phyloP scores from a whole-genome alignment of 2,888 invertebrate species.

The Tiliacea citrago region DNA sequence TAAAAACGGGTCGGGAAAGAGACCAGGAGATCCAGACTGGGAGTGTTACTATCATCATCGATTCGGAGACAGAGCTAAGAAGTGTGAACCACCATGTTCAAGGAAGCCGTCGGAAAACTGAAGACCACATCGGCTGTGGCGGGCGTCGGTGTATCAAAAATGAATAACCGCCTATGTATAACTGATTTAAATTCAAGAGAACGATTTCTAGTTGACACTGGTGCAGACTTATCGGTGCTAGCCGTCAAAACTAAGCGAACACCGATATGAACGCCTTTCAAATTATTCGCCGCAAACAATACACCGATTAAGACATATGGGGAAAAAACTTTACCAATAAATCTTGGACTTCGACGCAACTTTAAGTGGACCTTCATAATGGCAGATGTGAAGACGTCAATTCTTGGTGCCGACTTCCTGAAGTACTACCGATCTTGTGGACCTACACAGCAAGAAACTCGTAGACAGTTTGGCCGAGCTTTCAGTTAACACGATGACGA shows the following conservation, averaged over 20 bases:
- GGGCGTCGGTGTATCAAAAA: too few species aligned
- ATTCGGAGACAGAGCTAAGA: too few species aligned
- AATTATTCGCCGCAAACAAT: neutral
- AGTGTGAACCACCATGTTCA: too few species aligned
- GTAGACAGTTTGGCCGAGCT: neutral
- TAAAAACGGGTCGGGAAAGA: too few species aligned
- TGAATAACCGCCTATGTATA: neutral
- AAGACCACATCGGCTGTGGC: too few species aligned
- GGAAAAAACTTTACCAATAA: neutral
- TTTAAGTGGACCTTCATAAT: neutral
- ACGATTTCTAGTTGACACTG: neutral
- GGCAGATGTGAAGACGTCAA: slow-evolving; percentile 1
- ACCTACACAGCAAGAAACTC: neutral
- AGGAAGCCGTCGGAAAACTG: too few species aligned
- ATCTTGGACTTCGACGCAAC: neutral
- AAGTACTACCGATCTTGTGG: slow-evolving; percentile 1
- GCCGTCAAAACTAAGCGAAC: neutral
- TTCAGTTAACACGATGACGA: neutral
- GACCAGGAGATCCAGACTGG: too few species aligned
- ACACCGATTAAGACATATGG: neutral
- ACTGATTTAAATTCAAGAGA: neutral
- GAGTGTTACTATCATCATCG: too few species aligned
- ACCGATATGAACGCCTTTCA: neutral
- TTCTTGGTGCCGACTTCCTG: neutral
- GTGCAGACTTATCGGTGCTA: neutral